A percentile compares a stretch with the other conserved stretches of the same genome.
phyloP scores from a whole-genome alignment of 1,140 invertebrate species.

The Elymnias hypermnestra region DNA sequence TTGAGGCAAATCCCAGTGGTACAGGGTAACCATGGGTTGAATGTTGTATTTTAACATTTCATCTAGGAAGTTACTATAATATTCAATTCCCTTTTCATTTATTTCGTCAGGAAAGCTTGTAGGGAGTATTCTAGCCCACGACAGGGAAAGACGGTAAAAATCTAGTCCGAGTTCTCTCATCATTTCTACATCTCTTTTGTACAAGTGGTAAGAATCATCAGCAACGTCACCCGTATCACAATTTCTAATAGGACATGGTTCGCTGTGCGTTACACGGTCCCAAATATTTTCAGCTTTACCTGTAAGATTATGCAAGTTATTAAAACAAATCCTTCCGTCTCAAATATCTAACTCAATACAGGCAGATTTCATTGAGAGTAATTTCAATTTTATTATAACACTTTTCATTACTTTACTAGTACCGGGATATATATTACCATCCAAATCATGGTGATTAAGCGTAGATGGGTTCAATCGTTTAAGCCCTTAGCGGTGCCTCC shows the following conservation, averaged over 20 bases:
- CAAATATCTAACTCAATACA: no score
- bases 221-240: slow-evolving; percentile 71
- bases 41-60: slow-evolving; percentile 75
- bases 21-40: slow-evolving; percentile 79
- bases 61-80: slow-evolving; percentile 80
- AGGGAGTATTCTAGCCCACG: slow-evolving; percentile 80
- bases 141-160: slow-evolving; percentile 81
- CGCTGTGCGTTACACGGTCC: slow-evolving; percentile 72
- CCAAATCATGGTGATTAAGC: no score
- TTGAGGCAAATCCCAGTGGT: slow-evolving; percentile 82
- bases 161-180: slow-evolving; percentile 71
- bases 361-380: no score
- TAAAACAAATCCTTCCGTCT: no score
- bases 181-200: slow-evolving; percentile 75
- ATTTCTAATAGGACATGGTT: slow-evolving; percentile 72
- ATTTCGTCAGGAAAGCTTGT: slow-evolving; percentile 76
- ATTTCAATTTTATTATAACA: no score
- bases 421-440: no score
- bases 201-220: slow-evolving; percentile 54
- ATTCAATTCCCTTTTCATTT: slow-evolving; percentile 77
- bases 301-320: slow-evolving; percentile 19
- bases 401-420: no score
- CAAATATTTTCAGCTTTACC: slow-evolving; percentile 78
- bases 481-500: no score
- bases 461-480: no score